Conservation (phyloP, 2,888 invertebrate species). For the Desoria tigrina region DNA sequence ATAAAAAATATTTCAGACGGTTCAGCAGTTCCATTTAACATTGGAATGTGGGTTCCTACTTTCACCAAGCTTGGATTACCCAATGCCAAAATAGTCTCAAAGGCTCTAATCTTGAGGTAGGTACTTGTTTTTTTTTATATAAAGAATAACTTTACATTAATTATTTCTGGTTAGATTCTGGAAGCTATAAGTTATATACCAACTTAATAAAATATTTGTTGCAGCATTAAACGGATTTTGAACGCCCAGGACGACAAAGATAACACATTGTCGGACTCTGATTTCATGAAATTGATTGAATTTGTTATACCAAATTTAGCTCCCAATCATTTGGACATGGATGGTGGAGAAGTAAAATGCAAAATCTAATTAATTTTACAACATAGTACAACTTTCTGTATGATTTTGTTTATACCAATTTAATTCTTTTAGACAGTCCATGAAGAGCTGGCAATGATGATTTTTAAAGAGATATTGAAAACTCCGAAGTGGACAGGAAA, state of each 20-base stretch:
- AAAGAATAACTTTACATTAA: background rate
- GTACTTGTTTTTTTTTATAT: too few species aligned
- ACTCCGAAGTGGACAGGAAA: slow-evolving; percentile 2
- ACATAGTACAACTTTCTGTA: too few species aligned
- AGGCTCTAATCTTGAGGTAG: slow-evolving; percentile 23
- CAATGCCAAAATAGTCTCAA: slow-evolving; percentile 16
- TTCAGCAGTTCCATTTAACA: slow-evolving; percentile 19
- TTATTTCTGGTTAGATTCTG: background rate
- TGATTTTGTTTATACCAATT: background rate
- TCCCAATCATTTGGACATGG: background rate
- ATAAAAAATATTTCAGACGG: too few species aligned
- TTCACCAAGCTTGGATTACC: slow-evolving; percentile 17
- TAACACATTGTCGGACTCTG: background rate
- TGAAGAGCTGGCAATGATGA: background rate
- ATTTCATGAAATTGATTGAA: slow-evolving; percentile 11
- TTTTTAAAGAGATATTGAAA: slow-evolving; percentile 6
- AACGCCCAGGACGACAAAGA: background rate
- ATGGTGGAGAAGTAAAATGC: background rate
- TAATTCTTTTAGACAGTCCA: slow-evolving; percentile 9
- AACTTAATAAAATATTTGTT: background rate
- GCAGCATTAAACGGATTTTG: slow-evolving; percentile 5
- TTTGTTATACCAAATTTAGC: slow-evolving; percentile 12
- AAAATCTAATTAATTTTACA: background rate
- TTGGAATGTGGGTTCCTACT: slow-evolving; percentile 27
- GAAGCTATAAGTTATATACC: background rate